A percentile compares a stretch with the other conserved stretches of the same genome.
Evolutionary conservation across 2,888 invertebrate species (phyloP).

Genomic region (Anthrax anthrax): DNA sequence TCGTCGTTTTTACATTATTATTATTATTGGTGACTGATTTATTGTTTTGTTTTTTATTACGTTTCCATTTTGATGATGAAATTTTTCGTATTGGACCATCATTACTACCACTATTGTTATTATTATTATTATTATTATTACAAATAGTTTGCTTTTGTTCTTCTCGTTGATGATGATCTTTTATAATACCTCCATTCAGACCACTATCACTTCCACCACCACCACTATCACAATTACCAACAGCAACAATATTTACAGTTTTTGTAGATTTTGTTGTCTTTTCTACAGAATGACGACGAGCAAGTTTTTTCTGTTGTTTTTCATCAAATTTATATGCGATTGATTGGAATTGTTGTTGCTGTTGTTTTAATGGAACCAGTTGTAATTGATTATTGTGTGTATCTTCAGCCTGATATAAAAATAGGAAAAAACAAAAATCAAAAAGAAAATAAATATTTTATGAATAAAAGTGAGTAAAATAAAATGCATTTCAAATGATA

Average conservation of each 20-base stretch:
- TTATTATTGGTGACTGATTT: not conserved
- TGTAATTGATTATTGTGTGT: conserved; percentile 1
- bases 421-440: not conserved
- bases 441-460: no score
- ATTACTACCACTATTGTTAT: not conserved
- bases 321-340: conserved; percentile 3
- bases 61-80: conserved; percentile 1
- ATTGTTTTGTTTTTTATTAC: not conserved
- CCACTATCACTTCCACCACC: not conserved
- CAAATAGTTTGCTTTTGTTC: not conserved
- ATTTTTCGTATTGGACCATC: not conserved
- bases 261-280: not conserved
- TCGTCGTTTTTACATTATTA: not conserved
- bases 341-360: not conserved
- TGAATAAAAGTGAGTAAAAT: no score
- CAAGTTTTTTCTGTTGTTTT: conserved; percentile 1
- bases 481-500: no score
- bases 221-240: not conserved
- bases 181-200: not conserved
- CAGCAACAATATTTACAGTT: not conserved
- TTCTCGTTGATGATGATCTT: not conserved
- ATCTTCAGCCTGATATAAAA: conserved; percentile 5
- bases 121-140: not conserved
- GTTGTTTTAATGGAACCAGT: conserved; percentile 4
- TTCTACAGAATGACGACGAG: conserved; percentile 2